Evolutionary conservation across 2,888 invertebrate genomes (phyloP).

Genomic region (Megalurothrips usitatus): DNA sequence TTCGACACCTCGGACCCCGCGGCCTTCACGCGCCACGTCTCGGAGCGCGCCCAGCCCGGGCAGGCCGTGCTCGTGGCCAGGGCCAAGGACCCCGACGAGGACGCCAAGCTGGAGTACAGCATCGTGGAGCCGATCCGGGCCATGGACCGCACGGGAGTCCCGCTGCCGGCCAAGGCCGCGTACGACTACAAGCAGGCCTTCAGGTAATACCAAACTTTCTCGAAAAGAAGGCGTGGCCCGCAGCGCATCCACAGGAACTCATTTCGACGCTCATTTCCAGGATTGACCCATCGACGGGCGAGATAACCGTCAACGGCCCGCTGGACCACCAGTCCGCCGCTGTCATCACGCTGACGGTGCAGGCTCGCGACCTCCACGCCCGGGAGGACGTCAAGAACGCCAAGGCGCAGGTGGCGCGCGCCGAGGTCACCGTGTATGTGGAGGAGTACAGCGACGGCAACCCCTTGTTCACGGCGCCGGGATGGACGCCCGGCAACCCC

Average conservation of each 20-base stretch:
- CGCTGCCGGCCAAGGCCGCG: conserved; percentile 55
- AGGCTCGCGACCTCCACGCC: conserved; percentile 67
- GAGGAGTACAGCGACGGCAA: conserved; percentile 73
- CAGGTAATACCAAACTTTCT: conserved; percentile 36
- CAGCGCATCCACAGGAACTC: too few relatives aligned
- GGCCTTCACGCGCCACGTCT: conserved; percentile 57
- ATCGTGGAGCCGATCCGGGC: conserved; percentile 65
- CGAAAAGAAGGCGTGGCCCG: too few relatives aligned
- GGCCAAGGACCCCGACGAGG: conserved; percentile 68
- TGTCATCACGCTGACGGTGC: conserved; percentile 66
- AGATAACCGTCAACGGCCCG: conserved; percentile 61
- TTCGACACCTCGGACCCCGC: conserved; percentile 61
- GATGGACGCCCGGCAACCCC: conserved; percentile 68
- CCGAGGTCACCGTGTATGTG: conserved; percentile 70
- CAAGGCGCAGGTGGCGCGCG: conserved; percentile 38
- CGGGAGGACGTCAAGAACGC: background rate
- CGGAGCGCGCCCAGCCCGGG: conserved; percentile 60
- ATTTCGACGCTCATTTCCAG: conserved; percentile 41
- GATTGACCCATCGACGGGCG: conserved; percentile 65
- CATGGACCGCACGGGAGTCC: conserved; percentile 69
- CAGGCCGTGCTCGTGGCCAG: conserved; percentile 59
- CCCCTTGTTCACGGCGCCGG: conserved; percentile 66
- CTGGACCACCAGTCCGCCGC: conserved; percentile 70
- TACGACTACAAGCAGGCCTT: conserved; percentile 65
- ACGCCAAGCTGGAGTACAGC: conserved; percentile 63